Evolutionary conservation across 2,888 invertebrate species (phyloP), one percentile per base, ranked within the genome.

Genomic region (Galerucella calmariensis): DNA sequence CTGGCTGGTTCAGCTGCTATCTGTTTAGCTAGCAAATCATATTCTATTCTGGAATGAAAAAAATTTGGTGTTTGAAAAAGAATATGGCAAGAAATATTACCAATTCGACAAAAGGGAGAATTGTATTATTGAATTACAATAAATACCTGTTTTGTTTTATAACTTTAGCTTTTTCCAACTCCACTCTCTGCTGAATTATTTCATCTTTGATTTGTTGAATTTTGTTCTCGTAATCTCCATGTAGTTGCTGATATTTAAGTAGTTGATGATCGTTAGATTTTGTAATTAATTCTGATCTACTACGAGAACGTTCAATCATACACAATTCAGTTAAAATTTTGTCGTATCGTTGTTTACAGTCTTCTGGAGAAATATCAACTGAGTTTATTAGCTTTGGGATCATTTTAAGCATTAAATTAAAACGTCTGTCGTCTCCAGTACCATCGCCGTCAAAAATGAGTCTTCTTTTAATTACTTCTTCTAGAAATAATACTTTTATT

Each of bases 361-460:
- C 93, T 81, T 92, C 91, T 1, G 90, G 88, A 67, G 91, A 90
- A 67, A 93, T 92, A 72, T 93, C 93, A 1, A 90, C 86, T 67
- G 90, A 90, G 82, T 92, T 92, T 72, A 92, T 92, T 94, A 94
- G 95, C 88, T 95, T 95, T 62, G 94, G 91, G 75, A 95, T 91
- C 27, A 94, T 93, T 88, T 96, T 97, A 11, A 97, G 87, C 20
- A 98, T 88, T 72, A 94, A 92, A 85, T 95, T 96, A 24, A 98
- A 90, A 74, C 97, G 90, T 73, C 97, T 91, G 85, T 99, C 98
- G 85, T 99, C 99, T 24, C 97, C 98, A 11, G 96, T 97, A 9
- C 98, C 98, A 89, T 99, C 98, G 16, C 98, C 99, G 86, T 99
- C 99, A 82, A 98, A 97, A 46, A 98, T 88, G 56, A 99, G 89